A percentile compares a stretch with the other conserved stretches of the same genome.
Conservation (phyloP, 2,888 invertebrate species). For the Osedax frankpressi region DNA sequence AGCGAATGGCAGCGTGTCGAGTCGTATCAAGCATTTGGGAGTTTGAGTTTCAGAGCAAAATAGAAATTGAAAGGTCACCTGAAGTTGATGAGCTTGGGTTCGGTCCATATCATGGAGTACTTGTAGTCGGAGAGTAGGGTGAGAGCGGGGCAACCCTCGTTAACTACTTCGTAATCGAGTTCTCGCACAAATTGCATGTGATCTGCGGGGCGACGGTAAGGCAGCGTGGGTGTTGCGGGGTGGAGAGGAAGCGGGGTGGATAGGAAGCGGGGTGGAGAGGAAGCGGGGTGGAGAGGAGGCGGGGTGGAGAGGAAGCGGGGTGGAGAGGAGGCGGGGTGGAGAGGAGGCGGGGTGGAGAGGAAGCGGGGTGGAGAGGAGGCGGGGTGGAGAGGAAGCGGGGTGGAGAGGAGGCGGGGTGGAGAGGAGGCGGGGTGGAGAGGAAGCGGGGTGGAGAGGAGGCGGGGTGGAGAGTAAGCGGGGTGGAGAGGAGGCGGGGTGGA, state of each 20-base stretch:
- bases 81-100: not conserved
- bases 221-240: not conserved
- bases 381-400: not conserved
- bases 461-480: not conserved
- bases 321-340: not conserved
- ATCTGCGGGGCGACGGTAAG: not conserved
- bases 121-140: not conserved
- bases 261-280: not conserved
- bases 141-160: not conserved
- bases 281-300: not conserved
- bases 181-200: not conserved
- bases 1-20: too few relatives aligned
- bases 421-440: not conserved
- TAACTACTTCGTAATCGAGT: not conserved
- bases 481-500: too few relatives aligned
- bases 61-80: not conserved
- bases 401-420: not conserved
- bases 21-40: too few relatives aligned
- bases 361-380: not conserved
- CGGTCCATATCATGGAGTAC: not conserved
- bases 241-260: not conserved
- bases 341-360: not conserved
- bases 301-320: not conserved
- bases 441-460: not conserved
- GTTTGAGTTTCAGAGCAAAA: too few relatives aligned